Conservation (phyloP, 2,113 vertebrate genomes). For the Eublepharis macularius region DNA sequence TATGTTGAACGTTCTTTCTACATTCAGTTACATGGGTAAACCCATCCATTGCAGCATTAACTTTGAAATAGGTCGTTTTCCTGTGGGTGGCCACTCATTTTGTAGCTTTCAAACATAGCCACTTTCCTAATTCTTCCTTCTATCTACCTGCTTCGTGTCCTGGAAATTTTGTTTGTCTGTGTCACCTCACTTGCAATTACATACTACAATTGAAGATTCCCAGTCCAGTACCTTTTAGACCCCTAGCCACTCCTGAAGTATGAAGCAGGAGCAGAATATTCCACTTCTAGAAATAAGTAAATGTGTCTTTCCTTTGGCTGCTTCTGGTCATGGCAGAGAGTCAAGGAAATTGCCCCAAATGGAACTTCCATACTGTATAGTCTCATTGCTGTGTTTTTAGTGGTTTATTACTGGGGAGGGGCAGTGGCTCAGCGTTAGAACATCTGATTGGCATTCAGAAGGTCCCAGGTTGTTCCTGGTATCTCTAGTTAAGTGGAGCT, state of each 20-base stretch:
- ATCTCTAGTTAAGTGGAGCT: too few relatives aligned
- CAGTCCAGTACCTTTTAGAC: neutral
- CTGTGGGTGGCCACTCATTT: neutral
- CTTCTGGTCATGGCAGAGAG: neutral
- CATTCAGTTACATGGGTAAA: neutral
- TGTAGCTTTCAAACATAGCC: too few relatives aligned
- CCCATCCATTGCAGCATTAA: neutral
- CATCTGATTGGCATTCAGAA: too few relatives aligned
- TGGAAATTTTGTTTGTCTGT: neutral
- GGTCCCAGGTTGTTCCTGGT: too few relatives aligned
- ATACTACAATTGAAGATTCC: neutral
- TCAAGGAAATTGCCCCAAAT: neutral
- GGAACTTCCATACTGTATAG: neutral
- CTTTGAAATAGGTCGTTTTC: neutral
- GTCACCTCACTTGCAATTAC: neutral
- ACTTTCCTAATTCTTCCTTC: too few relatives aligned
- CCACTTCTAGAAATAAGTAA: neutral
- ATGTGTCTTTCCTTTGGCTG: neutral
- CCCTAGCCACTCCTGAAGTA: neutral
- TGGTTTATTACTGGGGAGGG: neutral
- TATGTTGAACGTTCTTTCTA: neutral
- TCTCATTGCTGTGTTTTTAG: neutral
- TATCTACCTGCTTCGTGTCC: neutral
- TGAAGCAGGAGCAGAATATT: neutral
- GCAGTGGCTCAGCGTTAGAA: too few relatives aligned